These are phyloP conservation scores for Muschampia plurimacula DNA, from an alignment of 2,888 invertebrate species.

Conservation along the genomic window DNA sequence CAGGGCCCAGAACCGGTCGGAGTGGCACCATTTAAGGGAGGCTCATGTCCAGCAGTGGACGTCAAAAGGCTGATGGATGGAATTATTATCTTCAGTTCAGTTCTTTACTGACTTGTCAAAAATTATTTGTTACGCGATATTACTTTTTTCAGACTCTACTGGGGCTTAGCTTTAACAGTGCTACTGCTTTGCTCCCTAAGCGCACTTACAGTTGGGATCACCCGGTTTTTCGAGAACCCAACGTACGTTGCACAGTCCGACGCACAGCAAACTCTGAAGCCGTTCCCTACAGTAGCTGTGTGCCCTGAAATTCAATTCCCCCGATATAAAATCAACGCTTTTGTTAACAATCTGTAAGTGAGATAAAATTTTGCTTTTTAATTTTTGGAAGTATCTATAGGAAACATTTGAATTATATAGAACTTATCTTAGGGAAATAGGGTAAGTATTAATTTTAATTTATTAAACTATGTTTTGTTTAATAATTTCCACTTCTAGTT, in stretches of 20 bases:
- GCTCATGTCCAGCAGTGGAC: no score
- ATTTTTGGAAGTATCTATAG: not conserved
- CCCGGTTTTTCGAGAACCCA: constrained; percentile 58
- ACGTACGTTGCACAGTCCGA: constrained; percentile 57
- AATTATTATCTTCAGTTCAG: not conserved
- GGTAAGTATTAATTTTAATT: no score
- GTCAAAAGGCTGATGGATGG: no score
- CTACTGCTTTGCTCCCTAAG: constrained; percentile 53
- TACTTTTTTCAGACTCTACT: constrained; percentile 53
- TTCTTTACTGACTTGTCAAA: not conserved
- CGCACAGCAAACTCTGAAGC: constrained; percentile 14
- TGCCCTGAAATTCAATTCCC: constrained; percentile 64
- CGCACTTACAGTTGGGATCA: constrained; percentile 51
- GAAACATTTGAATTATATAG: not conserved
- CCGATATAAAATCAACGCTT: constrained; percentile 54
- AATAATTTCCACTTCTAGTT: no score
- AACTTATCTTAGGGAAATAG: no score
- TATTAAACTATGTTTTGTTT: no score
- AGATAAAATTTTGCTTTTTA: not conserved
- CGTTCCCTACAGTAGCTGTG: constrained; percentile 62
- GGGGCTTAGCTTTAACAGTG: constrained; percentile 53
- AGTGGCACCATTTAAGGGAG: no score
- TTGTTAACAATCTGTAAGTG: constrained; percentile 60
- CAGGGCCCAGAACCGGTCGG: no score
- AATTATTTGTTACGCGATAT: not conserved